A percentile compares a stretch with the other conserved stretches of the same genome.
Evolutionary conservation across 1,140 invertebrate species (phyloP).

Genomic region (Glomeris maerens): DNA sequence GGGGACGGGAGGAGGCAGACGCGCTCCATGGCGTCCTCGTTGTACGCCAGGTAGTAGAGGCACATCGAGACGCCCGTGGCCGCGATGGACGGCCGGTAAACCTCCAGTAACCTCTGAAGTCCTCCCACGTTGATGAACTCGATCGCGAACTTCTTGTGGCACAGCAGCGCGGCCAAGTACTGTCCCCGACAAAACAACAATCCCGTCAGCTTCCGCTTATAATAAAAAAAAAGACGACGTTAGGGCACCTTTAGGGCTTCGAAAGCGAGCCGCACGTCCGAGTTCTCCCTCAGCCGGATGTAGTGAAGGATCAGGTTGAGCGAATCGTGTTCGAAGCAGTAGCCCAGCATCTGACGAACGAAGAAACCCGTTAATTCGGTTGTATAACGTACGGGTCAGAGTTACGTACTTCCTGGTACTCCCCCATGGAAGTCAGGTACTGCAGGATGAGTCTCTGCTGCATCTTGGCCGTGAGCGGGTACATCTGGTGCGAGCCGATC

Average conservation of each 20-base stretch:
- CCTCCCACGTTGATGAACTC: slow-evolving; percentile 81
- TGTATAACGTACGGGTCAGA: background rate
- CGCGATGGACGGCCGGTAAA: slow-evolving; percentile 80
- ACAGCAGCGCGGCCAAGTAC: slow-evolving; percentile 80
- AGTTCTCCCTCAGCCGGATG: slow-evolving; percentile 73
- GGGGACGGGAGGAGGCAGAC: slow-evolving; percentile 69
- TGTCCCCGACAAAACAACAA: slow-evolving; percentile 37
- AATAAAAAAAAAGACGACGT: background rate
- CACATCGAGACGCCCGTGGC: slow-evolving; percentile 92
- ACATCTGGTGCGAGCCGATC: slow-evolving; percentile 69
- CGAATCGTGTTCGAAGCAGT: slow-evolving; percentile 83
- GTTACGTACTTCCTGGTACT: slow-evolving; percentile 74
- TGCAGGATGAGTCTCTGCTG: slow-evolving; percentile 80
- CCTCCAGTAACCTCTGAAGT: slow-evolving; percentile 62
- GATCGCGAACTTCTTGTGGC: slow-evolving; percentile 93
- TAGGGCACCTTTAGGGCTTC: slow-evolving; percentile 50
- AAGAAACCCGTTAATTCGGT: slow-evolving; percentile 9
- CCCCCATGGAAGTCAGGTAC: slow-evolving; percentile 85
- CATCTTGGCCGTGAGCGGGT: slow-evolving; percentile 70
- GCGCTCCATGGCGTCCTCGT: slow-evolving; percentile 92
- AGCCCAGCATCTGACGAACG: slow-evolving; percentile 56
- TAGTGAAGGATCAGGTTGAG: slow-evolving; percentile 77
- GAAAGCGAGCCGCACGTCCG: slow-evolving; percentile 81
- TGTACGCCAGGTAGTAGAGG: slow-evolving; percentile 91
- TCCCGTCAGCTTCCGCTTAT: slow-evolving; percentile 6